Evolutionary conservation across 2,797 vertebrate species (phyloP), one percentile per base, ranked within the genome.

Genomic region (Moxostoma hubbsi): DNA sequence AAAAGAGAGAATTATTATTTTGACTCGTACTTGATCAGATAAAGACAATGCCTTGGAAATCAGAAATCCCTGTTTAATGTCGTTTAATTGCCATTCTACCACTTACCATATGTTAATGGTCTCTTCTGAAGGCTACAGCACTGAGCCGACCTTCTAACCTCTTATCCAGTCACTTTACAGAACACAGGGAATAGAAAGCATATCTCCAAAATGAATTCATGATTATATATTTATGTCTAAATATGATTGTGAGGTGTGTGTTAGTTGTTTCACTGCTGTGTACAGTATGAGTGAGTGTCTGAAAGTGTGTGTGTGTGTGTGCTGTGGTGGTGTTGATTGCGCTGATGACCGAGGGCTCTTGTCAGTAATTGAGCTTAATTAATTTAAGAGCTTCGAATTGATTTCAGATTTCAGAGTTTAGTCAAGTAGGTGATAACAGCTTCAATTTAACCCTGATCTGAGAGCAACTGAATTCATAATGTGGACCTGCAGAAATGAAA

Each of bases 341-440:
- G 49, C 76, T 70, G 68, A 70, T 67, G 65, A 75, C 76, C 62
- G 68, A 82, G 82, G 57, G 58, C 84, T 79, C 84, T 82, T 81
- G 75, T 76, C 79, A 63, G 68, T 80, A 83, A 83, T 82, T 72
- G 65, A 62, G 69, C 58, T 83, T 83, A 83, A 83, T 83, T 76
- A 62, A 79, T 70, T 74, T 72, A 73, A 81, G 73, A 77, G 74
- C 67, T 47, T 81, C 49, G 4, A 61, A 58, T 59, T 67, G 66
- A 71, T 71, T 77, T 51, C 51, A 57, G 77, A 72, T 79, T 45
- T 73, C 68, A 73, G 65, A 70, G 69, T 79, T 72, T 79, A 15
- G 77, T 63, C 59, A 65, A 72, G 77, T 63, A 79, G 68, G 16
- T 65, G 68, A 79, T 72, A 65, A 79, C 51, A 36, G 51, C 68